Base-by-base conservation (phyloP, 2,888 invertebrate species). In the Latrodectus hesperus region DNA sequence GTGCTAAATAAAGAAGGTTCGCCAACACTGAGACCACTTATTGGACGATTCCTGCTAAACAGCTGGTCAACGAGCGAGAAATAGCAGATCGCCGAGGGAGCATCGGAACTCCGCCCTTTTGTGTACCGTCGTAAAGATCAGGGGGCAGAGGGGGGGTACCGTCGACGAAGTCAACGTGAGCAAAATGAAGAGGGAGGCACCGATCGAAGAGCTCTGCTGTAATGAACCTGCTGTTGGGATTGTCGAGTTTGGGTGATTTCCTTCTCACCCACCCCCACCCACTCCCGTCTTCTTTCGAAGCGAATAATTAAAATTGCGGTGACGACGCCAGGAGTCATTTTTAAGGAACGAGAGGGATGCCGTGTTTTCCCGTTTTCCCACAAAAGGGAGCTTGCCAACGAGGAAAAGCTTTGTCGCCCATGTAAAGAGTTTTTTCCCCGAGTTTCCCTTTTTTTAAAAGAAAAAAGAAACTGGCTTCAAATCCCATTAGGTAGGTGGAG, bases 1-100 rank as follows among this genome's bases (percentile, higher is more conserved):
- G 38, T 4, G 38, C 38, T 38, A 64, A 26, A n/a, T 76, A 64
- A 22, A 38, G 64, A 55, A 60, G 65, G 17, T 17, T 38, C 60
- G 53, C 38, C 26, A 51, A 49, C 67, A 65, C 6, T 38, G 38
- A 38, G 38, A 65, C 79, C 77, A 77, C 71, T 86, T 86, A 86
- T 77, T 77, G 84, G 84, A 84, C 77, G 65, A 64, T 65, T 73
- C 53, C 68, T 22, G 67, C n/a, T 64, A 60, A 76, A 81, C 86
- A 86, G 81, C 86, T 86, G 86, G 80, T 71, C 76, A 86, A 72
- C 75, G 85, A 68, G 60, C 74, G 75, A 79, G 80, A 85, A 85
- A 80, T 77, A 71, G 72, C 77, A 79, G 85, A 85, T 83, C 73
- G 80, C 80, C 64, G 52, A 81, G 16, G 73, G 22, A 73, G 80